Conservation (phyloP, 2,797 vertebrate species). For the Galaxias olidus region DNA sequence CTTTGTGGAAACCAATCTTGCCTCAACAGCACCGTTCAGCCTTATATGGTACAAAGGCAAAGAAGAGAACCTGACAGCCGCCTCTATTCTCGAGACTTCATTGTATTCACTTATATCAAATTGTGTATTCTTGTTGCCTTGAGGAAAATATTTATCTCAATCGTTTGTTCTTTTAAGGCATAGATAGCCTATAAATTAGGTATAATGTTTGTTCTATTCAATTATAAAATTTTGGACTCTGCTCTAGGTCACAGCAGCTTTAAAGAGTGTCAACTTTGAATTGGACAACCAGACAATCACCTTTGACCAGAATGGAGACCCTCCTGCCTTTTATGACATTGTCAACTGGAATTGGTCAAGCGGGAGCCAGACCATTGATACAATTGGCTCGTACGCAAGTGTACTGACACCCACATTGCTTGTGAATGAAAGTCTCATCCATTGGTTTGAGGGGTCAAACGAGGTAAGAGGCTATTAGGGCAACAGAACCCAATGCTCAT, state of each 20-base stretch:
- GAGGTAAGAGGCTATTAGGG: too few species aligned
- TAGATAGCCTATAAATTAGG: too few species aligned
- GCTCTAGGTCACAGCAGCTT: constrained; percentile 20
- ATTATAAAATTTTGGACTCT: background rate
- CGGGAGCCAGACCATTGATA: background rate
- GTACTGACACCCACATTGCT: background rate
- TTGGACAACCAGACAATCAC: constrained; percentile 18
- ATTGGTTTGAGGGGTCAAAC: constrained; percentile 20
- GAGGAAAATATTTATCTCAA: too few species aligned
- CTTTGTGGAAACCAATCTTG: constrained; percentile 54
- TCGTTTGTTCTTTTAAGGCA: too few species aligned
- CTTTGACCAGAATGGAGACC: constrained; percentile 62
- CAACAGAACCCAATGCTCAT: too few species aligned
- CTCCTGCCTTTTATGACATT: constrained; percentile 59
- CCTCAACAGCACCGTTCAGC: constrained; percentile 51
- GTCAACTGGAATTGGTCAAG: constrained; percentile 67
- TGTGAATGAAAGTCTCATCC: constrained; percentile 12
- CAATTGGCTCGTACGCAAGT: constrained; percentile 53
- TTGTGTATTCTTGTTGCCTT: too few species aligned
- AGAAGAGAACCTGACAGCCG: too few species aligned
- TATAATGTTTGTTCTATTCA: too few species aligned
- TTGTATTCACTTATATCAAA: too few species aligned
- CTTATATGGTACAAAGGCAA: constrained; percentile 68
- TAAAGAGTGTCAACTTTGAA: constrained; percentile 20
- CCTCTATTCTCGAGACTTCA: too few species aligned